phyloP scores from a whole-genome alignment of 1,140 invertebrate species.

The Zaprionus nigranus region DNA sequence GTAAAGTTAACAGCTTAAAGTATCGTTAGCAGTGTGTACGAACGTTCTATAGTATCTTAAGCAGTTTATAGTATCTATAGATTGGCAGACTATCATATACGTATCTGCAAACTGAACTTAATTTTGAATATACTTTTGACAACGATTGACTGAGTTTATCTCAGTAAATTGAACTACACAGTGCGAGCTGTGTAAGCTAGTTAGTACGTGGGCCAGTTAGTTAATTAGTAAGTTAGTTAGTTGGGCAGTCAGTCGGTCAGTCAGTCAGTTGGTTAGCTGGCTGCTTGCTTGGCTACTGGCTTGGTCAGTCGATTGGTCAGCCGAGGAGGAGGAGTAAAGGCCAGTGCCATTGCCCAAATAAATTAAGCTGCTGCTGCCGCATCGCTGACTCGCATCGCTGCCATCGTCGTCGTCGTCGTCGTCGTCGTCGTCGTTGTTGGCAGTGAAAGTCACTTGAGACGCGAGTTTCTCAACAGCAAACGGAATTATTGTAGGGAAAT shows the following conservation, averaged over 20 bases:
- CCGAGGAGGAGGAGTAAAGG: slow-evolving; percentile 4
- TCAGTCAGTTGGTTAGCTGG: neutral
- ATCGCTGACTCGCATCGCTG: slow-evolving; percentile 25
- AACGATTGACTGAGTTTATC: neutral
- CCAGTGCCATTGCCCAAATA: slow-evolving; percentile 21
- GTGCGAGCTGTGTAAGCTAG: neutral
- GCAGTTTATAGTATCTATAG: neutral
- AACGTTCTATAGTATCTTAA: neutral
- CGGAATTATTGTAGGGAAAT: slow-evolving; percentile 77
- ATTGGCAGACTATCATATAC: neutral
- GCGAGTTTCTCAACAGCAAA: slow-evolving; percentile 64
- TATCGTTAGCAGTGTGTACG: neutral
- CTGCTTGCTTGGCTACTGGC: neutral
- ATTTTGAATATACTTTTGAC: neutral
- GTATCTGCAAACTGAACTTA: neutral
- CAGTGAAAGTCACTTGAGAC: slow-evolving; percentile 77
- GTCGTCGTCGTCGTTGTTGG: slow-evolving; percentile 38
- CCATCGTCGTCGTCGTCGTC: slow-evolving; percentile 5
- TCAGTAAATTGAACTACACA: neutral
- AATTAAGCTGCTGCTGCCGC: slow-evolving; percentile 35
- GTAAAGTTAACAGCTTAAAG: neutral
- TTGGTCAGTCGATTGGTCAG: slow-evolving; percentile 41
- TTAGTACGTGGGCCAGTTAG: neutral
- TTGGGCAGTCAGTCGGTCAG: neutral
- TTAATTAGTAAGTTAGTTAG: neutral